Percentiles rank a stretch among this genome's conserved stretches.
phyloP scores from a whole-genome alignment of 1,140 invertebrate genomes.

The Arion vulgaris region DNA sequence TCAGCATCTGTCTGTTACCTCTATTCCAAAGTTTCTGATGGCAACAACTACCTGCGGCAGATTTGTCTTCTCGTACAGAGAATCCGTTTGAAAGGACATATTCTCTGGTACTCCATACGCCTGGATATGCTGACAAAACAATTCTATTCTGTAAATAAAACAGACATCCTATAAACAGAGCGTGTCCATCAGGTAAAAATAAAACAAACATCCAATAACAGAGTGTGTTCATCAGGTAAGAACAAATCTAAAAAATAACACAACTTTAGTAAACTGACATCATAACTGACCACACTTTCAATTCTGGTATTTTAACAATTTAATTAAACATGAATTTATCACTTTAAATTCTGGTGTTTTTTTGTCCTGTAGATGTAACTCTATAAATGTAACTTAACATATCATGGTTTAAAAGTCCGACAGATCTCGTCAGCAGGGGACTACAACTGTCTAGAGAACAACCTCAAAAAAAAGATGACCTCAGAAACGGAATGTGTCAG shows the following conservation, averaged over 20 bases:
- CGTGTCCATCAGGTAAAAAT: not conserved
- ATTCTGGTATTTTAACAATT: no score
- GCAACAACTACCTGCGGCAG: slow-evolving; percentile 59
- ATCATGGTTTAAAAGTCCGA: no score
- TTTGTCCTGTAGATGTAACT: no score
- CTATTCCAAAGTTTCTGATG: slow-evolving; percentile 62
- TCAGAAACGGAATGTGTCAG: no score
- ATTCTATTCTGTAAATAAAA: slow-evolving; percentile 46
- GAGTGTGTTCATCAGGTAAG: not conserved
- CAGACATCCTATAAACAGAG: not conserved
- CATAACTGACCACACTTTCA: no score
- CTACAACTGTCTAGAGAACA: no score
- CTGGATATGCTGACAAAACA: slow-evolving; percentile 50
- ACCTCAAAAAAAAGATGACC: no score
- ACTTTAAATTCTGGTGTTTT: no score
- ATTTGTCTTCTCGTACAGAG: slow-evolving; percentile 63
- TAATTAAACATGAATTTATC: no score
- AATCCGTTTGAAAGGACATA: slow-evolving; percentile 63
- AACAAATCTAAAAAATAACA: not conserved
- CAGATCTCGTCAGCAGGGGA: no score
- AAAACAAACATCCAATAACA: not conserved
- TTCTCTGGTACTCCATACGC: slow-evolving; percentile 58
- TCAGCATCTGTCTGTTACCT: slow-evolving; percentile 50
- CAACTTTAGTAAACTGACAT: no score
- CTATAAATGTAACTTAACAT: no score